These are phyloP conservation scores for Lacerta agilis DNA, from an alignment of 2,797 vertebrate species.

Conservation along the genomic window DNA sequence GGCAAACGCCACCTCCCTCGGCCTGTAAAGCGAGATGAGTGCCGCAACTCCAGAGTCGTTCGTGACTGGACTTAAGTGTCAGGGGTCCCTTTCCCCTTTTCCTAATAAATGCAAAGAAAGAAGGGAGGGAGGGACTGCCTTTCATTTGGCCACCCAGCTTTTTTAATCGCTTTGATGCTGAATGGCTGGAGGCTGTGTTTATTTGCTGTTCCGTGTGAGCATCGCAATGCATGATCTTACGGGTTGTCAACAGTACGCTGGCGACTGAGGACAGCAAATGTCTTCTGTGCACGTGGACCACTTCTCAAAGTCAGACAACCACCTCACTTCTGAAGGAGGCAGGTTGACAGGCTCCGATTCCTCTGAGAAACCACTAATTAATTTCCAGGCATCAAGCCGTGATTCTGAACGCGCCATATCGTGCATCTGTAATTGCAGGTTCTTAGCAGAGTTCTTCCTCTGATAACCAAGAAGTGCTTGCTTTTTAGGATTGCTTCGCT, in stretches of 20 bases:
- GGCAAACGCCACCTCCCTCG: too few relatives aligned
- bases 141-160: neutral
- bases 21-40: too few relatives aligned
- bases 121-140: too few relatives aligned
- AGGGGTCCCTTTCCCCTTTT: too few relatives aligned
- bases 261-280: constrained; percentile 7
- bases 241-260: constrained; percentile 3
- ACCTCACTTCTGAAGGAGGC: neutral
- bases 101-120: too few relatives aligned
- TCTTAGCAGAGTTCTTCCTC: constrained; percentile 38
- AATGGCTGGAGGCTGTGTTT: neutral
- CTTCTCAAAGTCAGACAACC: constrained; percentile 25
- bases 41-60: too few relatives aligned
- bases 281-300: rapidly evolving
- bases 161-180: constrained; percentile 2
- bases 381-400: constrained; percentile 35
- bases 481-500: neutral
- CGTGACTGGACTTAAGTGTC: too few relatives aligned
- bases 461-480: constrained; percentile 19
- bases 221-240: neutral
- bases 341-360: neutral
- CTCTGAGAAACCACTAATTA: constrained; percentile 55
- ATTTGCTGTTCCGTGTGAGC: neutral
- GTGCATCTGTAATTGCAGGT: constrained; percentile 19
- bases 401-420: neutral